phyloP scores from a whole-genome alignment of 2,888 invertebrate genomes.

The Microdon myrmicae region DNA sequence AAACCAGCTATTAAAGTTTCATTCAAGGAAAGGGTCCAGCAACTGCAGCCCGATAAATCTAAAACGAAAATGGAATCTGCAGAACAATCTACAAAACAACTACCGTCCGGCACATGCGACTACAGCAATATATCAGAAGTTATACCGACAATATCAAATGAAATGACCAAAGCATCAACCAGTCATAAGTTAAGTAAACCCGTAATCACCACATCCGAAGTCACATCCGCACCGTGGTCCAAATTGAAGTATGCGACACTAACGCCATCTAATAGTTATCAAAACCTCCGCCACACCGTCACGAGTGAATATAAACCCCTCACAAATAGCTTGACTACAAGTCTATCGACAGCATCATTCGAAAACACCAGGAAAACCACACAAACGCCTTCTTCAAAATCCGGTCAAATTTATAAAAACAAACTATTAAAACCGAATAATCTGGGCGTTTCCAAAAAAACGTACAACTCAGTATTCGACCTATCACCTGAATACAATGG shows the following conservation, averaged over 20 bases:
- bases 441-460: conserved; percentile 67
- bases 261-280: conserved; percentile 64
- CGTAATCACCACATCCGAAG: conserved; percentile 62
- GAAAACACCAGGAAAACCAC: conserved; percentile 34
- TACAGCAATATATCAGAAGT: conserved; percentile 62
- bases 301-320: conserved; percentile 57
- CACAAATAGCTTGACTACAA: conserved; percentile 60
- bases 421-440: conserved; percentile 36
- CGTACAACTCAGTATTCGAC: conserved; percentile 86
- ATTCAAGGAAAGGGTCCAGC: conserved; percentile 72
- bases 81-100: conserved; percentile 52
- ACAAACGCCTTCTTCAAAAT: conserved; percentile 14
- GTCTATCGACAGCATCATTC: conserved; percentile 52
- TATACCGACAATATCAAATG: conserved; percentile 59
- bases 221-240: conserved; percentile 74
- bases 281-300: conserved; percentile 62
- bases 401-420: conserved; percentile 22
- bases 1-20: conserved; percentile 71
- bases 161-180: conserved; percentile 56
- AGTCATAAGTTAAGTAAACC: conserved; percentile 40
- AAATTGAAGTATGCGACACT: conserved; percentile 78
- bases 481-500: conserved; percentile 88
- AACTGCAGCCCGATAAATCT: conserved; percentile 67
- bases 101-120: conserved; percentile 68
- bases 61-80: conserved; percentile 30